Evolutionary conservation across 2,113 vertebrate genomes (phyloP).

Genomic region (Atrichornis clamosus): DNA sequence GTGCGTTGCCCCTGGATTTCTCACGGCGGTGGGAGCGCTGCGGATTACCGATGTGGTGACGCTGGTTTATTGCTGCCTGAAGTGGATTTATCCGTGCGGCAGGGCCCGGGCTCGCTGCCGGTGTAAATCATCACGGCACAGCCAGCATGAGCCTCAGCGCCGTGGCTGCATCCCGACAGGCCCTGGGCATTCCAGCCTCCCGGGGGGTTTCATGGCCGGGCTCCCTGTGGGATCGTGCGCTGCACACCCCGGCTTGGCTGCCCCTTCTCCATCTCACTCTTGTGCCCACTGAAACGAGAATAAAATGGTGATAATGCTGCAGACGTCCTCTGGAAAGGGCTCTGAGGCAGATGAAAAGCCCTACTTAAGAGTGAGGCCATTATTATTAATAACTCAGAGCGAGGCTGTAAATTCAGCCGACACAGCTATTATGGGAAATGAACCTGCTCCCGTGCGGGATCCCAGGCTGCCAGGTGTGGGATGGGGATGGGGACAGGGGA

Average conservation of each 20-base stretch:
- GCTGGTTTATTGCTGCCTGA: slow-evolving; percentile 23
- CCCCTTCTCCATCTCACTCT: not conserved
- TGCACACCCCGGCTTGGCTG: rapidly evolving
- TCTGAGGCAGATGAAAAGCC: slow-evolving; percentile 54
- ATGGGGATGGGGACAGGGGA: not conserved
- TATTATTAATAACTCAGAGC: slow-evolving; percentile 51
- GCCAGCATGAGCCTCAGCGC: rapidly evolving
- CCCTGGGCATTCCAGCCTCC: not conserved
- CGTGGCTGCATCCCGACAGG: not conserved
- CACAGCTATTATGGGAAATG: not conserved
- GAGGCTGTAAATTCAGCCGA: slow-evolving; percentile 37
- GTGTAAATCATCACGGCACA: not conserved
- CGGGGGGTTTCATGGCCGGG: rapidly evolving
- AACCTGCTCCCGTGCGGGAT: not conserved
- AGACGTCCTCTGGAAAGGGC: slow-evolving; percentile 43
- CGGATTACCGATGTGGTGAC: not conserved
- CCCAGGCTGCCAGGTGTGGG: not conserved
- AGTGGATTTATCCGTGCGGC: not conserved
- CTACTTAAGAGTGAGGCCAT: slow-evolving; percentile 34
- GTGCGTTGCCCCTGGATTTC: not conserved
- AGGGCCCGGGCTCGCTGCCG: not conserved
- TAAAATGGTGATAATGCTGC: slow-evolving; percentile 29
- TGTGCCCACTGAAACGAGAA: not conserved
- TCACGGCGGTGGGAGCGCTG: not conserved
- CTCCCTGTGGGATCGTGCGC: rapidly evolving